Base-by-base conservation (phyloP, 2,113 vertebrate species). In the Pandion haliaetus region DNA sequence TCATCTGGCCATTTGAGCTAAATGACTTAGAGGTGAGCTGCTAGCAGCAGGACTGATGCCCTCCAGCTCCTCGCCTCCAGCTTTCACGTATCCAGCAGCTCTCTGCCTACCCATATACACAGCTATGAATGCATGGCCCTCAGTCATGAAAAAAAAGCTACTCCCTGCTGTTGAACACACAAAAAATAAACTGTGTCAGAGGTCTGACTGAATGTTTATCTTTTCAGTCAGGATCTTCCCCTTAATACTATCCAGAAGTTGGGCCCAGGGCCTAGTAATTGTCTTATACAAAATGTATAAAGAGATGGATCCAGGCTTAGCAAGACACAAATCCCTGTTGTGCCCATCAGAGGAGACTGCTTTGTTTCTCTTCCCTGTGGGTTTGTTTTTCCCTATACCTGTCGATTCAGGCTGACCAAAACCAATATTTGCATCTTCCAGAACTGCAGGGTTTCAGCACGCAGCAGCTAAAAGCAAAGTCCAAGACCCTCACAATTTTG, bases 201-300 rank as follows among this genome's bases (percentile, higher is more conserved):
- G 32, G 16, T 71, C 58, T 80, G 63, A 66, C 45, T 61, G 79
- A 55, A 38, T 74, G 26, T 78, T 93, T 94, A 71, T 10, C 17
- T 82, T 88, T 94, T 74, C 49, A 57, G 40, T 61, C 55, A 67
- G 69, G 47, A 83, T 67, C 38, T 88, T 54, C 87, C 62, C 44
- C 69, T 80, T 77, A 81, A 23, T 88, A 32, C 50, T 92, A 63
- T 86, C 59, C 50, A 81, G 86, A 90, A 88, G 45, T 1, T 93
- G 44, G 54, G 32, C 72, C 36, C 50, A 25, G 32, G 8, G 49
- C 77, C 71, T 65, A 76, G 44, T 16, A 81, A n/a, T 59, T 83
- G n/a, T 44, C 63, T 73, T 89, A 29, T 24, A 65, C 20, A 76
- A 88, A 65, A 54, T 38, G 44, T 17, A 52, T 45, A 44, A 59